Base-by-base conservation (phyloP, 2,888 invertebrate species). In the Mythimna lalbum region DNA sequence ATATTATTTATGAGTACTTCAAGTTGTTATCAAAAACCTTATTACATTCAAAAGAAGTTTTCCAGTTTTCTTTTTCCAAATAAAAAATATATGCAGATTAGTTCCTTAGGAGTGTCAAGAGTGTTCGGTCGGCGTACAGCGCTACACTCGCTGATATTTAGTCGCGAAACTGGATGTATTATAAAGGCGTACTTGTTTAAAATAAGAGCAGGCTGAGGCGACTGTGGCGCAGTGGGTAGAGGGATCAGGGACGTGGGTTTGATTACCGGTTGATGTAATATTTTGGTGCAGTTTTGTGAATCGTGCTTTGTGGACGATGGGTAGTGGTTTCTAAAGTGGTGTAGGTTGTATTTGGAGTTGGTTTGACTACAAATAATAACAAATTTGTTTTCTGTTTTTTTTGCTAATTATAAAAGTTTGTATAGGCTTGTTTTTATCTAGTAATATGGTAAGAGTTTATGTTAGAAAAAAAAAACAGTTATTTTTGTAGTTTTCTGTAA, bases 91-190 rank as follows among this genome's bases (percentile, higher is more conserved):
- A 31, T 6, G 19, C 17, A 68, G 68, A 80, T 81, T 76, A 76
- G 76, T 76, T 85, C 72, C 87, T 90, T 84, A 85, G 80, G 91
- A 92, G 88, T 85, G 88, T 87, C 94, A 93, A 93, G 85, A 81
- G 0, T 1, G 12, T 2, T 76, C 33, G 65, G 83, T 83, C 90
- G 90, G 76, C 47, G 76, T 93, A 89, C 76, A 87, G 74, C 90
- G 94, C 93, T 93, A 95, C 95, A 95, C 94, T 95, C 95, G 95
- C 95, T 95, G 95, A 95, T 95, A 95, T 95, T 95, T 95, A 95
- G 95, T 95, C 95, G 95, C 95, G 94, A 94, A 94, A 95, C 95
- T 95, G 95, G 95, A 95, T 95, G 95, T 95, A 95, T 95, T 95
- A 95, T 95, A 94, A 94, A 92, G 93, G 92, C 94, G 95, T 95